Evolutionary conservation across 2,797 vertebrate species (phyloP).

Genomic region (Sebastes goodei): DNA sequence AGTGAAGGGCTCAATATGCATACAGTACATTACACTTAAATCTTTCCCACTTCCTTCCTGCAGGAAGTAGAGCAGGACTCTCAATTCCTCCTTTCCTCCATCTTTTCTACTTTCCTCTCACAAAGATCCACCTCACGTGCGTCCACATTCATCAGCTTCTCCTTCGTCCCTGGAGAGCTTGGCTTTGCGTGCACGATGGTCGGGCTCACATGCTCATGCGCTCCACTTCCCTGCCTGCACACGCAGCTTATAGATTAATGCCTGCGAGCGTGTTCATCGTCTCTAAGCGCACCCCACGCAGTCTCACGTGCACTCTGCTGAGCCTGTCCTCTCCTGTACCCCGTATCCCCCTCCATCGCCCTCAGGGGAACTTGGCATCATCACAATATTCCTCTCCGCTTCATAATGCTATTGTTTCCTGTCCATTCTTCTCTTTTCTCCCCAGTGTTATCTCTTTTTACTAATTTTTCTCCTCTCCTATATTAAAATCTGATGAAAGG

Average conservation of each 20-base stretch:
- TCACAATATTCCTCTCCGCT: background rate
- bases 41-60: background rate
- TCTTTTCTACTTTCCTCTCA: background rate
- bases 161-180: conserved; percentile 20
- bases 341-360: conserved; percentile 2
- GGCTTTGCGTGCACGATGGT: conserved; percentile 21
- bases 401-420: background rate
- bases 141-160: conserved; percentile 30
- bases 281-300: conserved; percentile 22
- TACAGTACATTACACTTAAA: background rate
- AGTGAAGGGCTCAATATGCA: background rate
- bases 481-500: background rate
- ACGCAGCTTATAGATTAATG: conserved; percentile 52
- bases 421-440: background rate
- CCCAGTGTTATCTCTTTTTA: background rate
- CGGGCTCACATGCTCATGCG: conserved; percentile 51
- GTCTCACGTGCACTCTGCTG: conserved; percentile 47
- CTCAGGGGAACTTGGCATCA: conserved; percentile 33
- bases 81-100: background rate
- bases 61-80: background rate
- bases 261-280: conserved; percentile 39
- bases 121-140: conserved; percentile 25
- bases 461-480: background rate
- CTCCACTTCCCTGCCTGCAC: conserved; percentile 28
- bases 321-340: conserved; percentile 25